Percentiles rank a stretch among this genome's conserved stretches.
Conservation (phyloP, 2,888 invertebrate species). For the Allolobophora icterica region DNA sequence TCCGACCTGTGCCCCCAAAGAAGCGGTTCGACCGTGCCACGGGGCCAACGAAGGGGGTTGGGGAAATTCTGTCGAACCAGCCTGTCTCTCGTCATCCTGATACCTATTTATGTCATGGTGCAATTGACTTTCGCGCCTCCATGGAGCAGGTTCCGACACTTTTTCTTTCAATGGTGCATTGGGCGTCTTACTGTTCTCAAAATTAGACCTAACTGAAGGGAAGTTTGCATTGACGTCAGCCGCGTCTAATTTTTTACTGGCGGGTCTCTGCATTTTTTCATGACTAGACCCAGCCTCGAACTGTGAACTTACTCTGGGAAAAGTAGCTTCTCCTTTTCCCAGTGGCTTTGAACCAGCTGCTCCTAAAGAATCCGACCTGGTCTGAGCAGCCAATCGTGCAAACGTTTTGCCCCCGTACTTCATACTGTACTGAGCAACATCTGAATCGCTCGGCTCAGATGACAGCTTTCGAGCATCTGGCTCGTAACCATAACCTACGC, state of each 20-base stretch:
- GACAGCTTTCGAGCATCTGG: neutral
- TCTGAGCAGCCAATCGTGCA: slow-evolving; percentile 21
- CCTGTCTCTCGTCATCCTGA: neutral
- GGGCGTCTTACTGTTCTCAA: neutral
- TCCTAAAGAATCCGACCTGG: neutral
- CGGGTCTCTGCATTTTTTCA: neutral
- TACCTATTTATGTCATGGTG: neutral
- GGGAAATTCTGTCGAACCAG: neutral
- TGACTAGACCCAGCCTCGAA: neutral
- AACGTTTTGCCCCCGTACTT: slow-evolving; percentile 14
- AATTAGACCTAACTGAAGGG: neutral
- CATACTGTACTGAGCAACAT: neutral
- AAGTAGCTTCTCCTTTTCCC: neutral
- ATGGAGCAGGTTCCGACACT: neutral
- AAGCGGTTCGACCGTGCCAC: neutral
- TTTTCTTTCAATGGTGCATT: neutral
- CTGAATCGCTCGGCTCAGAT: neutral
- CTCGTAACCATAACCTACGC: neutral
- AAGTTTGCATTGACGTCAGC: neutral
- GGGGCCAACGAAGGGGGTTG: neutral
- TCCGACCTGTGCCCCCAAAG: neutral
- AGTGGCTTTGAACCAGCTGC: neutral
- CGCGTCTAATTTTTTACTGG: neutral
- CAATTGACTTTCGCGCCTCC: neutral
- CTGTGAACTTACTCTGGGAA: neutral